phyloP scores from a whole-genome alignment of 2,888 invertebrate genomes.

The Hypomecis punctinalis region DNA sequence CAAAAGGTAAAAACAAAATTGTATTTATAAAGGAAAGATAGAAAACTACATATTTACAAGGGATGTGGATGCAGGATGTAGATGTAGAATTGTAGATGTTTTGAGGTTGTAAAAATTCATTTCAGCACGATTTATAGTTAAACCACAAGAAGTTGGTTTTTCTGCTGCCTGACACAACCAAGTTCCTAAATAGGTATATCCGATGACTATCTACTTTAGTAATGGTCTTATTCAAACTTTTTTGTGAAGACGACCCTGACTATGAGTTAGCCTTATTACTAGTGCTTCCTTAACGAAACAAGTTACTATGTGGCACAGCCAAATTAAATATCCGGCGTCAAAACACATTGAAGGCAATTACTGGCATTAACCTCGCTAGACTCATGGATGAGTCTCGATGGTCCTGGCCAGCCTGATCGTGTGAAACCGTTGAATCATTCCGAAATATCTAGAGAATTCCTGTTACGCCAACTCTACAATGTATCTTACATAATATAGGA shows the following conservation, averaged over 20 bases:
- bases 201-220: conserved; percentile 8
- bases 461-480: background rate
- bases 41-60: no score
- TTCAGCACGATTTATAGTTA: background rate
- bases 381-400: conserved; percentile 28
- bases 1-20: no score
- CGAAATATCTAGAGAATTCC: background rate
- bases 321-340: conserved; percentile 45
- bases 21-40: no score
- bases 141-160: no score
- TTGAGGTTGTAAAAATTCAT: background rate
- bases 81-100: no score
- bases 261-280: conserved; percentile 43
- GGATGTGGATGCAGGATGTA: no score
- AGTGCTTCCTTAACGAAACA: conserved; percentile 41
- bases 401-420: conserved; percentile 8
- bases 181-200: conserved; percentile 4
- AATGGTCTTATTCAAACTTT: conserved; percentile 32
- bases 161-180: background rate
- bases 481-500: no score
- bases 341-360: conserved; percentile 44
- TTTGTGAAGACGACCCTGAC: conserved; percentile 42
- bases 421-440: conserved; percentile 14
- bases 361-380: conserved; percentile 42
- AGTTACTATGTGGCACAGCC: conserved; percentile 41